phyloP scores from a whole-genome alignment of 1,140 invertebrate genomes.

The Diploscapter pachys region DNA sequence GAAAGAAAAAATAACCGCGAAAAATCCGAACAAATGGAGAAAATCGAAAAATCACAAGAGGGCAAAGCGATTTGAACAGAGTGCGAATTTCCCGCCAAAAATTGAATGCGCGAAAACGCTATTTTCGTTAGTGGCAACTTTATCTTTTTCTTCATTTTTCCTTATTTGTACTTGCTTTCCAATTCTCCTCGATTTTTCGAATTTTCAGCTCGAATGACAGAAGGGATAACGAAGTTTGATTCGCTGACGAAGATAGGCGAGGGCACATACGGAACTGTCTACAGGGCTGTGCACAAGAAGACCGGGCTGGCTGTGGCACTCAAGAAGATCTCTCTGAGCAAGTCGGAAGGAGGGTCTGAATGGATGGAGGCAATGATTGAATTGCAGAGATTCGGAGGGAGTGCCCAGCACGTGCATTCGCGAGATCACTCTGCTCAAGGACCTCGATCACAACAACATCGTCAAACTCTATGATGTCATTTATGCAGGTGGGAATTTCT shows the following conservation, averaged over 20 bases:
- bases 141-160: not conserved
- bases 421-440: slow-evolving; percentile 87
- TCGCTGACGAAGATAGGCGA: slow-evolving; percentile 88
- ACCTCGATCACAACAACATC: slow-evolving; percentile 84
- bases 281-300: slow-evolving; percentile 68
- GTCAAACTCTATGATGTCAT: slow-evolving; percentile 85
- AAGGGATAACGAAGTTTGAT: slow-evolving; percentile 11
- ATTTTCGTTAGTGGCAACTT: not conserved
- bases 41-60: slow-evolving; percentile 1
- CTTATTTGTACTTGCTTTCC: no score
- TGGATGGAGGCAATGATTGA: slow-evolving; percentile 2
- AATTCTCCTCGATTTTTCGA: no score
- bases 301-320: slow-evolving; percentile 15
- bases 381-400: slow-evolving; percentile 66
- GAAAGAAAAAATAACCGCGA: slow-evolving; percentile 7
- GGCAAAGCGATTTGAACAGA: slow-evolving; percentile 5
- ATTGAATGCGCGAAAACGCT: slow-evolving; percentile 5
- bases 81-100: slow-evolving; percentile 13
- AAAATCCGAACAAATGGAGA: slow-evolving; percentile 15
- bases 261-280: slow-evolving; percentile 84
- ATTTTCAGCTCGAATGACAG: not conserved
- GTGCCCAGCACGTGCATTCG: slow-evolving; percentile 89
- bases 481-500: slow-evolving; percentile 64
- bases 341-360: not conserved
- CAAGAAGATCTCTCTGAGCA: slow-evolving; percentile 26